Base-by-base conservation (phyloP, 2,888 invertebrate genomes). In the Acanthosoma haemorrhoidale region DNA sequence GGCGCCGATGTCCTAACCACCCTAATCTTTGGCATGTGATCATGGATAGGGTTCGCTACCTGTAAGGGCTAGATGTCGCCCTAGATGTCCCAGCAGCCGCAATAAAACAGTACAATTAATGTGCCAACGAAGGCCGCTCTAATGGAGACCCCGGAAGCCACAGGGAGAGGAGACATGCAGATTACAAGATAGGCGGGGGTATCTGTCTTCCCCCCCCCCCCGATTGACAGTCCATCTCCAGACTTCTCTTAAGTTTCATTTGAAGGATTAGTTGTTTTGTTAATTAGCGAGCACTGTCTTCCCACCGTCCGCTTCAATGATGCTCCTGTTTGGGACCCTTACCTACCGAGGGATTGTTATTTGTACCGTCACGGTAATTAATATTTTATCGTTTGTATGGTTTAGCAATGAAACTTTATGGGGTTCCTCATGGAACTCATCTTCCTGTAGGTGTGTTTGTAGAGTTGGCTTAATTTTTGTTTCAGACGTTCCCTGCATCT, bases 171-270 rank as follows among this genome's bases (percentile, higher is more conserved):
- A 36, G 61, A 61, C 61, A 61, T 36, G 18, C 61, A 61, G 61
- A 61, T 61, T 61, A 61, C 61, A 61, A 61, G 61, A 61, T 61
- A 61, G 61, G 18, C 32, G 5, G 5, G 36, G 61, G 61, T 61
- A 61, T 61, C 61, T n/a, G 21, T 61, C 34, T 32, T 32, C 16
- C 31, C 32, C 31, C 59, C 6, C 6, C 15, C 32, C 16, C 16
- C 59, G 25, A 2, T 18, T 6, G 32, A 9, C 32, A 32, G 32
- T 32, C 32, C n/a, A n/a, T n/a, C n/a, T n/a, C n/a, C n/a, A n/a
- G n/a, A n/a, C n/a, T n/a, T n/a, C n/a, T n/a, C n/a, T n/a, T n/a
- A n/a, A n/a, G n/a, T n/a, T n/a, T n/a, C n/a, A n/a, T 51, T 51
- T 51, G 51, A 51, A 51, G 51, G 51, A 51, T 51, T 51, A 51